A percentile compares a stretch with the other conserved stretches of the same genome.
Evolutionary conservation across 2,113 vertebrate species (phyloP).

Genomic region (Acanthochromis polyacanthus): DNA sequence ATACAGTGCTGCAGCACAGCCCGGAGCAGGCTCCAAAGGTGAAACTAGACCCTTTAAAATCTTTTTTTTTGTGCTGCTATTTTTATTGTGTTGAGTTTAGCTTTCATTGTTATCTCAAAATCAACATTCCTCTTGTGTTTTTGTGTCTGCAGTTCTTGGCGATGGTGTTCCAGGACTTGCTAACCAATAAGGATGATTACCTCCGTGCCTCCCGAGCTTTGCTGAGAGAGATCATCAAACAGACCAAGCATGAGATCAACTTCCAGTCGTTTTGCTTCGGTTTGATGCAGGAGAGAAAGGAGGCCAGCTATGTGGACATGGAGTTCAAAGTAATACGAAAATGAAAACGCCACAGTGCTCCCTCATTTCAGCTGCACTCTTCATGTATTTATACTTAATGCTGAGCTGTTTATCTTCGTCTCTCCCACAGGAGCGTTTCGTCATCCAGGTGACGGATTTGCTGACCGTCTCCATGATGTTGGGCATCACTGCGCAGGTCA

Average conservation of each 20-base stretch:
- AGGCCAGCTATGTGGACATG: slow-evolving; percentile 92
- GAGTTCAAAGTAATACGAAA: slow-evolving; percentile 91
- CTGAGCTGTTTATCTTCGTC: neutral
- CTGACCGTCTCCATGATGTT: slow-evolving; percentile 99
- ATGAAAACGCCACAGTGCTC: neutral
- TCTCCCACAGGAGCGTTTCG: slow-evolving; percentile 91
- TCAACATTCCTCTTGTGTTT: neutral
- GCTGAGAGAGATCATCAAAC: slow-evolving; percentile 97
- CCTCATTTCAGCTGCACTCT: neutral
- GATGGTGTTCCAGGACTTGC: slow-evolving; percentile 98
- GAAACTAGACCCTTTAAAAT: neutral
- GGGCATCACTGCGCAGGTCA: slow-evolving; percentile 97
- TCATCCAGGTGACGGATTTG: slow-evolving; percentile 96
- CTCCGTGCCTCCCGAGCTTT: slow-evolving; percentile 93
- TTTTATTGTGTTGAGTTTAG: neutral
- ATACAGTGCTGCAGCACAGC: slow-evolving; percentile 96
- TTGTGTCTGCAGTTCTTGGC: slow-evolving; percentile 90
- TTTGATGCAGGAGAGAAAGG: slow-evolving; percentile 97
- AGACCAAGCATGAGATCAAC: slow-evolving; percentile 98
- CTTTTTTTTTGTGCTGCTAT: neutral
- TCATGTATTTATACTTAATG: neutral
- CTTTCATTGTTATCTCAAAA: neutral
- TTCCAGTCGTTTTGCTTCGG: slow-evolving; percentile 98
- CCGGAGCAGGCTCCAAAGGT: slow-evolving; percentile 97
- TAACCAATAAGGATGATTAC: slow-evolving; percentile 97